Evolutionary conservation across 2,888 invertebrate species (phyloP).

Genomic region (Disparrhopalites patrizii): DNA sequence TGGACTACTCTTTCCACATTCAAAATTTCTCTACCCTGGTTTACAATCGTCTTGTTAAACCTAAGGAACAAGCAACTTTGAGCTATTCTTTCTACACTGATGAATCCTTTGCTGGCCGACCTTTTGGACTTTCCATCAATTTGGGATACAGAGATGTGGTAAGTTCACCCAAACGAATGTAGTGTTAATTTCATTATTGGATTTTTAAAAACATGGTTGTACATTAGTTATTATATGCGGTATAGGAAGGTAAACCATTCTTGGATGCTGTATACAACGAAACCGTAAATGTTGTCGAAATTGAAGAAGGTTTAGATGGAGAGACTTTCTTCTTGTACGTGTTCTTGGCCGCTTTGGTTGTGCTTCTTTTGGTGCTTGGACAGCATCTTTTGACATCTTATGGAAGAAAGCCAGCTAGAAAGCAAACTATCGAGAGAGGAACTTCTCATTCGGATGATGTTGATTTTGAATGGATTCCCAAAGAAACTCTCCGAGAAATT

Average conservation of each 20-base stretch:
- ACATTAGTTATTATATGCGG: no score
- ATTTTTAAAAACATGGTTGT: not conserved
- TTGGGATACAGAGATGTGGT: constrained; percentile 82
- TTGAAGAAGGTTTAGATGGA: constrained; percentile 94
- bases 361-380: constrained; percentile 79
- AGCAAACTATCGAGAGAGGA: constrained; percentile 76
- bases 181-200: not conserved
- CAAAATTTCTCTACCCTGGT: constrained; percentile 94
- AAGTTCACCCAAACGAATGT: constrained; percentile 48
- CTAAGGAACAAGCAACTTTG: constrained; percentile 88
- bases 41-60: constrained; percentile 82
- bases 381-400: constrained; percentile 83
- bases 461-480: constrained; percentile 98
- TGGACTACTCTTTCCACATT: constrained; percentile 97
- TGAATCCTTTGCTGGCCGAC: constrained; percentile 94
- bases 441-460: constrained; percentile 85
- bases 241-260: constrained; percentile 62
- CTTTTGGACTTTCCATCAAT: constrained; percentile 91
- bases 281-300: constrained; percentile 90
- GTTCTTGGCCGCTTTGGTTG: constrained; percentile 83
- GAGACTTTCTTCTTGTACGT: constrained; percentile 98
- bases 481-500: constrained; percentile 71
- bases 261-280: constrained; percentile 96
- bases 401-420: constrained; percentile 56
- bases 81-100: constrained; percentile 92